These are phyloP conservation scores for Tympanoctomys barrerae DNA, from an alignment of 2,797 vertebrate genomes.

Conservation along the genomic window DNA sequence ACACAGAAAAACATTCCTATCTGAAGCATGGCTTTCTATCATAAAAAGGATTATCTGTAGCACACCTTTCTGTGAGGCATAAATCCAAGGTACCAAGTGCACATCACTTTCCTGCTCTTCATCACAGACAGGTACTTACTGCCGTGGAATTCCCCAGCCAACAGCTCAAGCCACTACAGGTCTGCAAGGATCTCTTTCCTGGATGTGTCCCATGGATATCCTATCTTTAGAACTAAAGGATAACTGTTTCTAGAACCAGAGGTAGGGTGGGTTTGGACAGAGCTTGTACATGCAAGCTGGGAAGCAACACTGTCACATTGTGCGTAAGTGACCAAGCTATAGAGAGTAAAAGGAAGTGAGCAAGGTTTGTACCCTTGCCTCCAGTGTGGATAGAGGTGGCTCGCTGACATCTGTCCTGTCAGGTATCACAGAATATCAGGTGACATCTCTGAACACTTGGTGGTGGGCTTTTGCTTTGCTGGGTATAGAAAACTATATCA, in stretches of 20 bases:
- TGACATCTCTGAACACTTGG: background rate
- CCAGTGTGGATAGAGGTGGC: background rate
- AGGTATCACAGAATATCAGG: background rate
- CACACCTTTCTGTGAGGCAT: accelerated
- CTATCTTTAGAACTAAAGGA: background rate
- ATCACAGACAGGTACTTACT: background rate
- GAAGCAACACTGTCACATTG: accelerated
- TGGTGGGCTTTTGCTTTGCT: background rate
- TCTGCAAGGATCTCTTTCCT: background rate
- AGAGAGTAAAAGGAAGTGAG: background rate
- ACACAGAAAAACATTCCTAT: background rate
- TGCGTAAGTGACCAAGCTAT: background rate
- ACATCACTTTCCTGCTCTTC: background rate
- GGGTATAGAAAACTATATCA: background rate
- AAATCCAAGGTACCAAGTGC: background rate
- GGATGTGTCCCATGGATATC: background rate
- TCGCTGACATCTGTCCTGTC: background rate
- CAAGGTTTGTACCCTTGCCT: background rate
- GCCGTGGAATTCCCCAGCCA: background rate
- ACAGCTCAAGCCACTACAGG: background rate
- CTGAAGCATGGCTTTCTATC: background rate
- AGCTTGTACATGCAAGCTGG: background rate
- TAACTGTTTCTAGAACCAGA: background rate
- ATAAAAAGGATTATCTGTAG: background rate
- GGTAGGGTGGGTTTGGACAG: background rate